These are phyloP conservation scores for Tethea ocularis DNA, from an alignment of 2,888 invertebrate genomes.

Conservation along the genomic window DNA sequence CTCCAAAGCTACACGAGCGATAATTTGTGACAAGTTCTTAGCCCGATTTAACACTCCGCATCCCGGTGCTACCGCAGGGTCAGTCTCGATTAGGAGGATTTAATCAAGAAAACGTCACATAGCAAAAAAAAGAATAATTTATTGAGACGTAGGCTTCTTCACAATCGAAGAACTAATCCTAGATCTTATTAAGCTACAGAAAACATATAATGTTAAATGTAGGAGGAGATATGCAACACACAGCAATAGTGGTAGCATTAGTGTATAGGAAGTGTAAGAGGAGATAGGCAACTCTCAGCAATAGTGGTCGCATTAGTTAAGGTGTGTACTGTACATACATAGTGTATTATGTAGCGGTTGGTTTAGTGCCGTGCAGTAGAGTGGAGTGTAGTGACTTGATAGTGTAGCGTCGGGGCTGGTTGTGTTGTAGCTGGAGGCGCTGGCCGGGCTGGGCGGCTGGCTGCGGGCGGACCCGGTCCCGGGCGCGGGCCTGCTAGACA, in stretches of 20 bases:
- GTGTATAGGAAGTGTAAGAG: neutral
- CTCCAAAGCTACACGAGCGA: no score
- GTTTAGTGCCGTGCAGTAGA: neutral
- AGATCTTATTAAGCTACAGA: neutral
- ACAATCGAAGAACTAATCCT: neutral
- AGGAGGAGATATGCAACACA: neutral
- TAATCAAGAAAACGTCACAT: neutral
- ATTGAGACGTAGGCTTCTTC: neutral
- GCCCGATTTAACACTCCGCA: neutral
- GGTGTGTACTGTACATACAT: neutral
- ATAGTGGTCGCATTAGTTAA: neutral
- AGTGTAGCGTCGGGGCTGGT: conserved; percentile 24
- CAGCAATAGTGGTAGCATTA: neutral
- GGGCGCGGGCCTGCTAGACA: conserved; percentile 79
- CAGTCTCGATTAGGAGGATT: neutral
- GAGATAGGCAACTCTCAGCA: neutral
- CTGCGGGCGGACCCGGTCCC: conserved; percentile 79
- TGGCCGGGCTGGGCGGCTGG: conserved; percentile 80
- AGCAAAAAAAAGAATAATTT: neutral
- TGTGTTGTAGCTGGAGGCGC: conserved; percentile 83
- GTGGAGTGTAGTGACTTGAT: conserved; percentile 34
- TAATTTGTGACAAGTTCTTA: no score
- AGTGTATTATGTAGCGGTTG: conserved; percentile 24
- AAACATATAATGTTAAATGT: neutral
- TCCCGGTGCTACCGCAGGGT: neutral